Percentiles rank a stretch among this genome's conserved stretches.
Evolutionary conservation across 1,140 invertebrate genomes (phyloP).

Genomic region (Macrosteles quadrilineatus): DNA sequence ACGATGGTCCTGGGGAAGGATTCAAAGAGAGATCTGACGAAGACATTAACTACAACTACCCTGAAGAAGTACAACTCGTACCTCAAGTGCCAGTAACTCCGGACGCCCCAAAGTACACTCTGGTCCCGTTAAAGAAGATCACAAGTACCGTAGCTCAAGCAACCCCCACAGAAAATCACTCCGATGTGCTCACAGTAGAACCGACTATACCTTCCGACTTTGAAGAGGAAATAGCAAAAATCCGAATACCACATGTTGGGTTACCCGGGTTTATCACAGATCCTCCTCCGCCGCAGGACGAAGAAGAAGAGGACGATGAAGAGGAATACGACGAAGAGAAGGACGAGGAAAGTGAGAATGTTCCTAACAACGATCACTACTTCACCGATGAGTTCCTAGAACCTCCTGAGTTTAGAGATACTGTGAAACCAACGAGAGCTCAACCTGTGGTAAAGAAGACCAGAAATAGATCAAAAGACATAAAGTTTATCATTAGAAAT

Average conservation of each 20-base stretch:
- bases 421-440: neutral
- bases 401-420: conserved; percentile 11
- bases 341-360: neutral
- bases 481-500: neutral
- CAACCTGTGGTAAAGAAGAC: neutral
- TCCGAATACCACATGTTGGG: neutral
- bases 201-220: conserved; percentile 18
- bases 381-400: conserved; percentile 24
- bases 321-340: neutral
- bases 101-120: conserved; percentile 12
- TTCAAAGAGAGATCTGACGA: neutral
- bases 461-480: neutral
- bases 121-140: neutral
- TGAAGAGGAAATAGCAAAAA: conserved; percentile 10
- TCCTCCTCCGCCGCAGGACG: conserved; percentile 6
- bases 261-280: conserved; percentile 11
- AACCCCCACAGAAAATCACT: neutral
- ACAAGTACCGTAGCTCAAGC: neutral
- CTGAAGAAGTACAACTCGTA: conserved; percentile 9
- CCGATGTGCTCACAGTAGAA: neutral
- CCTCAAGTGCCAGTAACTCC: conserved; percentile 9
- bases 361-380: conserved; percentile 17
- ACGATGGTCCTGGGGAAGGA: neutral
- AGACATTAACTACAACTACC: conserved; percentile 1
- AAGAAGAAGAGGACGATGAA: neutral